Evolutionary conservation across 64 coral and sea anemone species (phyloP), one percentile per base, ranked within the genome.

Genomic region (Stichodactyla helianthus): DNA sequence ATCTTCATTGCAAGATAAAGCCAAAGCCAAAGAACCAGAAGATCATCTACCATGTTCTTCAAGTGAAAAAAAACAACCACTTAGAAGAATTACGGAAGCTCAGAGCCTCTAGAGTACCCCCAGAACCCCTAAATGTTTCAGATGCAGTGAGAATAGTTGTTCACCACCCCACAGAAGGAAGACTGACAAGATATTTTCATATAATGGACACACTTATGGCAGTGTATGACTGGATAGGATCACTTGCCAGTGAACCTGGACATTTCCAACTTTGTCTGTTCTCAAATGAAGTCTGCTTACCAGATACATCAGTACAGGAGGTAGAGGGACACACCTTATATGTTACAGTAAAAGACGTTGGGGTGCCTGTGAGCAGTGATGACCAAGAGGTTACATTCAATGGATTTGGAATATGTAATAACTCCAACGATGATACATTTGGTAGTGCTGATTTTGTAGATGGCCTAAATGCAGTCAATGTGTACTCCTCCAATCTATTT

Each of bases 51-150:
- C 35, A 44, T 44, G 35, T 44, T 44, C 35, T 44, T 44, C 35
- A 26, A 55, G 23, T 13, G 82, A 83, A 56, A 56, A 56, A 52
- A 9, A 18, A 52, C 19, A 50, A 83, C 35, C 51, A 50, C 51
- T 54, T 22, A 23, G 82, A 83, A 23, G 82, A 27, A 23, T 54
- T 59, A 57, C 6, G 82, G 22, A 83, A 56, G 51, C 82, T 83
- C 13, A 83, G 82, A 83, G 82, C 51, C 12, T 54, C 50, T 55
- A 83, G 51, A 57, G 82, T 83, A 52, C 82, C 82, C 17, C 82
- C 82, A 52, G 53, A 83, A 55, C 82, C 82, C 13, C 55, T 83
- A 54, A 52, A 54, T 83, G 12, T 14, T n/a, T 54, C 82, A 18
- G 35, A 13, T 31, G 53, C 7, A 55, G 82, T 83, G 11, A 54